phyloP scores from a whole-genome alignment of 2,888 invertebrate species.

The Scotopteryx bipunctaria region DNA sequence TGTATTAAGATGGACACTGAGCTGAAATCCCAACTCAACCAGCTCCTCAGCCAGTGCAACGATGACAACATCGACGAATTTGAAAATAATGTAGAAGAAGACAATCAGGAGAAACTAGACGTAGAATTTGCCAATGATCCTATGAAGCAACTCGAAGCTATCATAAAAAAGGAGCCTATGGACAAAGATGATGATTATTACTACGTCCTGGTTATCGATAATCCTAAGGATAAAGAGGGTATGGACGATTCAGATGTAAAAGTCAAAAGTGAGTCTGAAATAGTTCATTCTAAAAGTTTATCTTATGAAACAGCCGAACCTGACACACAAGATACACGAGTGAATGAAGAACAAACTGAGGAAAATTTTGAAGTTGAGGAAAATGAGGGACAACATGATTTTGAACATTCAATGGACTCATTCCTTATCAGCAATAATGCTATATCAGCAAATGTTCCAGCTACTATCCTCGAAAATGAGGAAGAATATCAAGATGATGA shows the following conservation, averaged over 20 bases:
- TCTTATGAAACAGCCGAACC: conserved; percentile 2
- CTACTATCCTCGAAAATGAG: conserved; percentile 74
- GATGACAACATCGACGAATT: conserved; percentile 39
- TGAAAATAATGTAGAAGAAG: conserved; percentile 33
- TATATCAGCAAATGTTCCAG: conserved; percentile 70
- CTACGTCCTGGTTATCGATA: conserved; percentile 76
- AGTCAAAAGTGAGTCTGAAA: background rate
- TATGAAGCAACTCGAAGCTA: conserved; percentile 66
- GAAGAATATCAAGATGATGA: conserved; percentile 61
- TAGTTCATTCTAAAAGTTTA: no score
- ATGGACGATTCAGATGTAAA: background rate
- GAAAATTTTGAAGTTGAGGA: conserved; percentile 19
- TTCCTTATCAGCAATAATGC: conserved; percentile 62
- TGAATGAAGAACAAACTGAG: background rate
- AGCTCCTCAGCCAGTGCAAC: conserved; percentile 49
- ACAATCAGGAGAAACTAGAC: conserved; percentile 29
- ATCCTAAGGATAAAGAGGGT: conserved; percentile 44
- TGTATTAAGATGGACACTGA: conserved; percentile 76
- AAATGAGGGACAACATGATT: conserved; percentile 34
- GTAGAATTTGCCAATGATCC: conserved; percentile 64
- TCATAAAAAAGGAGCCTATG: conserved; percentile 69
- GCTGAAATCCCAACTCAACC: conserved; percentile 61
- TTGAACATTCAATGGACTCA: conserved; percentile 65
- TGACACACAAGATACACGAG: background rate
- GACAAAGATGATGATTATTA: conserved; percentile 78